phyloP scores from a whole-genome alignment of 2,113 vertebrate species.

The Lontra canadensis region DNA sequence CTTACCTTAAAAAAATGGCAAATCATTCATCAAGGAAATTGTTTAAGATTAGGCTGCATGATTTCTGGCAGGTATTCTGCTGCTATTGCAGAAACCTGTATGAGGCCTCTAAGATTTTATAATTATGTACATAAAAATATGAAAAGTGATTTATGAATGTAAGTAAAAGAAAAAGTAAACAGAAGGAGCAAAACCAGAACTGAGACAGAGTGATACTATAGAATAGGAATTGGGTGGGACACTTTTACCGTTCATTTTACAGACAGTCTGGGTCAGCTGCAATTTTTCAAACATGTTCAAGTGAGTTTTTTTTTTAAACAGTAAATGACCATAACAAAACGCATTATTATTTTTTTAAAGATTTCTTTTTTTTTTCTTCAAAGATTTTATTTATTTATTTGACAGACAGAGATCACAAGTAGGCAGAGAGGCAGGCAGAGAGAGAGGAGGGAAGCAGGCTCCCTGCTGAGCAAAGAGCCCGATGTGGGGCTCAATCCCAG shows the following conservation, averaged over 20 bases:
- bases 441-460: no score
- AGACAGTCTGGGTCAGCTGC: not conserved
- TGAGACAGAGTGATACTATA: not conserved
- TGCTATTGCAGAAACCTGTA: not conserved
- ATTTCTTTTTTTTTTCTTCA: not conserved
- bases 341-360: not conserved
- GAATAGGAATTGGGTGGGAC: not conserved
- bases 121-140: not conserved
- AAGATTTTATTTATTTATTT: no score
- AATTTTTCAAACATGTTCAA: not conserved
- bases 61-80: not conserved
- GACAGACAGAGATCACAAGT: no score
- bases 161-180: not conserved
- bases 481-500: no score
- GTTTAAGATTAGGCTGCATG: not conserved
- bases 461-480: no score
- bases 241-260: not conserved
- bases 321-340: not conserved
- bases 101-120: not conserved
- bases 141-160: not conserved
- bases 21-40: not conserved
- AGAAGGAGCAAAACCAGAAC: not conserved
- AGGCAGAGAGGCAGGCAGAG: no score
- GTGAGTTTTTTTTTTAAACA: not conserved
- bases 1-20: not conserved